Percentiles rank a stretch among this genome's conserved stretches.
Conservation (phyloP, 2,888 invertebrate species). For the Synergus gifuensis region DNA sequence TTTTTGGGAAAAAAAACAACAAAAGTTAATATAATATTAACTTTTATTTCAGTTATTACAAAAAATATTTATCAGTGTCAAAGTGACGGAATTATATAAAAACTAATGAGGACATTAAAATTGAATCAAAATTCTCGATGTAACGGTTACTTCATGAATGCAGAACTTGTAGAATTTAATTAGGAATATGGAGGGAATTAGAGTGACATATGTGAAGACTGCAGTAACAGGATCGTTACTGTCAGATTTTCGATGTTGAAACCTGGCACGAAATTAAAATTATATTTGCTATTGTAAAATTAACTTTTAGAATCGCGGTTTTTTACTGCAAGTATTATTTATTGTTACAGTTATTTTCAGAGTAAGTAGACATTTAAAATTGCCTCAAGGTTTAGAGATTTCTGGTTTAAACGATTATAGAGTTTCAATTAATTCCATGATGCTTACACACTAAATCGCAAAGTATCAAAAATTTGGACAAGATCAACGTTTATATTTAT, state of each 20-base stretch:
- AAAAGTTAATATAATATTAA: neutral
- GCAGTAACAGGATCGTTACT: slow-evolving; percentile 17
- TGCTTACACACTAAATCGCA: no score
- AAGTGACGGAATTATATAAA: neutral
- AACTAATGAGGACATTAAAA: neutral
- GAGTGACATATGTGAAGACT: neutral
- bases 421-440: no score
- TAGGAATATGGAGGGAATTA: neutral
- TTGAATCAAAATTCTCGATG: neutral
- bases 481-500: no score
- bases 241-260: slow-evolving; percentile 11
- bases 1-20: no score
- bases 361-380: no score
- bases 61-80: neutral
- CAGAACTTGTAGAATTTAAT: neutral
- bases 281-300: neutral
- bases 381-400: no score
- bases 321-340: neutral
- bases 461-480: no score
- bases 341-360: no score
- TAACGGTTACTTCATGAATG: no score
- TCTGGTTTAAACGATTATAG: no score
- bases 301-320: neutral
- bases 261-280: neutral
- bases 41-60: neutral